Evolutionary conservation across 2,888 invertebrate genomes (phyloP), one percentile per base, ranked within the genome.

Genomic region (Drosophila macrospina): DNA sequence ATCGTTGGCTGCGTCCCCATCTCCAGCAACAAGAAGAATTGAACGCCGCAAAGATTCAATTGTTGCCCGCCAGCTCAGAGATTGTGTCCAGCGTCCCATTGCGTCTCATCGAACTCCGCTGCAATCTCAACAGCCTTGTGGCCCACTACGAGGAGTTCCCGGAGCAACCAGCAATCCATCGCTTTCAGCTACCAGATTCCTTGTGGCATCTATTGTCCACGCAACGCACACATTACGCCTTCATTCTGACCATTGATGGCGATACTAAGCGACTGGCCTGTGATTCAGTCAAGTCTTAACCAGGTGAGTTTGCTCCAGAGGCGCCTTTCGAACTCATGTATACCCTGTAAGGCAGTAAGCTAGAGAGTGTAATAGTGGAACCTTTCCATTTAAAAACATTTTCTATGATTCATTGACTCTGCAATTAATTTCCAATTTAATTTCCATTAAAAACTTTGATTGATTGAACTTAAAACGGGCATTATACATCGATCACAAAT

Each of bases 31-130:
- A 2, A 26, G 6, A 11, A n/a, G 13, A 15, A 13, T 6, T 13
- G 7, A 24, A 26, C n/a, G 5, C 41, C n/a, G 20, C 45, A 2
- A 42, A 56, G 5, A 86, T 89, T 8, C 28, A 70, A 11, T 20
- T 85, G 13, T 28, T 64, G 16, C 10, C 55, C 2, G 42, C 11
- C 6, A 74, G 48, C 15, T 44, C 48, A 6, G 80, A 80, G 52
- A 86, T 85, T 30, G 65, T 77, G 4, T 89, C 89, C 45, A 73
- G 42, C 37, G 51, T 67, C 2, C 61, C 89, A 10, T 34, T 85
- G 13, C 88, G 89, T 0, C 59, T 92, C 5, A 67, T 92, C 51
- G 92, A 92, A 79, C 64, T 92, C 47, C 91, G 92, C 15, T 86
- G 88, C 26, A 82, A 81, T 37, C 65, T 65, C 2, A 90, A 89